These are phyloP conservation scores for Oxyscelio sp. DNA, from an alignment of 2,888 invertebrate genomes.

Conservation along the genomic window DNA sequence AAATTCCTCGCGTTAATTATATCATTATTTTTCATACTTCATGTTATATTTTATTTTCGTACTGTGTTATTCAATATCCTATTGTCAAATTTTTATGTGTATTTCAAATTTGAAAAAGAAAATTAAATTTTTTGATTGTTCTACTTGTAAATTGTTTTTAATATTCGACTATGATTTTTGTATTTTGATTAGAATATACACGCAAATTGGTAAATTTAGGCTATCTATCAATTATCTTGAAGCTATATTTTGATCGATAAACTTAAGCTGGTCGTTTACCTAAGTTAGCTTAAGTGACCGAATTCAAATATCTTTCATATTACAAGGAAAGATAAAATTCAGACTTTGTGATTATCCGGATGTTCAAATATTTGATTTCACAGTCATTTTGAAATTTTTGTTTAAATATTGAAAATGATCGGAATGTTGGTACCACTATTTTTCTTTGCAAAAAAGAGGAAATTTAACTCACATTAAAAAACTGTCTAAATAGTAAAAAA, in stretches of 20 bases:
- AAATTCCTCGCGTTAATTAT: background rate
- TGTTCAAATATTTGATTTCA: slow-evolving; percentile 9
- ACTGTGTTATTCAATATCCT: too few relatives aligned
- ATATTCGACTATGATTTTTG: too few relatives aligned
- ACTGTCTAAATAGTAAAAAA: too few relatives aligned
- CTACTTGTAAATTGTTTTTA: too few relatives aligned
- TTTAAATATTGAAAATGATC: background rate
- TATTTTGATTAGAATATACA: background rate
- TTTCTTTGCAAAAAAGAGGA: too few relatives aligned
- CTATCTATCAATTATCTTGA: slow-evolving; percentile 18
- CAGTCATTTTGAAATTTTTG: background rate
- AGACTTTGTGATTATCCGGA: slow-evolving; percentile 13
- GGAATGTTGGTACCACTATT: too few relatives aligned
- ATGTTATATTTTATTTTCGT: too few relatives aligned
- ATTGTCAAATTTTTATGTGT: background rate
- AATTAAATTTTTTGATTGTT: too few relatives aligned
- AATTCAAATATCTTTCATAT: slow-evolving; percentile 13
- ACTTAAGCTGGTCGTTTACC: slow-evolving; percentile 19
- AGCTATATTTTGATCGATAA: slow-evolving; percentile 25
- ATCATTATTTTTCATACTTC: too few relatives aligned
- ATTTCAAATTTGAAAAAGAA: too few relatives aligned
- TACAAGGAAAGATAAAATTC: slow-evolving; percentile 16
- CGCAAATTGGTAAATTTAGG: slow-evolving; percentile 18
- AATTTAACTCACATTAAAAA: too few relatives aligned
- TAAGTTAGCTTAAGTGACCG: slow-evolving; percentile 22